phyloP scores from a whole-genome alignment of 2,888 invertebrate genomes.

The Heliconius ismenius region DNA sequence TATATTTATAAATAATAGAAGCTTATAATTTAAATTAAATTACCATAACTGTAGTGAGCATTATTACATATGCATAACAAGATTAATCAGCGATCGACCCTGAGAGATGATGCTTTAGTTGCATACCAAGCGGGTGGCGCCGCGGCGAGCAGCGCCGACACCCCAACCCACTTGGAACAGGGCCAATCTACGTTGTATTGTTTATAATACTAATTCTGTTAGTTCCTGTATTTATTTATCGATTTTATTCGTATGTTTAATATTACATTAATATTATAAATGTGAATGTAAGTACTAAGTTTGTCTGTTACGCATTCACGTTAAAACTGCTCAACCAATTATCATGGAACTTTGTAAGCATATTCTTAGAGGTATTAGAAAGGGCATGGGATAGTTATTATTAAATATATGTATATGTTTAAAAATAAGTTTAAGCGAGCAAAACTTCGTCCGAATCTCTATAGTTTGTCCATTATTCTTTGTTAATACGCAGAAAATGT shows the following conservation, averaged over 20 bases:
- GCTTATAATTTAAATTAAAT: not conserved
- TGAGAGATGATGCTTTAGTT: slow-evolving; percentile 45
- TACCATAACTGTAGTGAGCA: not conserved
- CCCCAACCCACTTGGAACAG: slow-evolving; percentile 69
- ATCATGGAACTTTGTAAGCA: too few relatives aligned
- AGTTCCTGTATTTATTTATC: not conserved
- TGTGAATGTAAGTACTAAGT: too few relatives aligned
- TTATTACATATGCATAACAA: slow-evolving; percentile 28
- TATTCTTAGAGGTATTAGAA: not conserved
- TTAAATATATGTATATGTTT: too few relatives aligned
- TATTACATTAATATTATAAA: too few relatives aligned
- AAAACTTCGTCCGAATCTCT: too few relatives aligned
- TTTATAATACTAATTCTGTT: slow-evolving; percentile 72
- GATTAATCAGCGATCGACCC: slow-evolving; percentile 39
- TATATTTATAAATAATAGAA: not conserved
- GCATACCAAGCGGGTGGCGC: slow-evolving; percentile 56
- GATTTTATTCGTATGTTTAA: not conserved
- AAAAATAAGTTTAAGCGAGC: too few relatives aligned
- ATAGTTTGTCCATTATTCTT: not conserved
- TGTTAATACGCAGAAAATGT: not conserved
- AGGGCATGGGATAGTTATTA: not conserved
- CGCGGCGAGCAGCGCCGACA: slow-evolving; percentile 66
- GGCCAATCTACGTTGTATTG: slow-evolving; percentile 72
- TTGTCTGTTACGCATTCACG: too few relatives aligned
- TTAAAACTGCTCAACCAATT: too few relatives aligned